These are phyloP conservation scores for Brachionus plicatilis DNA, from an alignment of 1,140 invertebrate genomes.

Conservation along the genomic window DNA sequence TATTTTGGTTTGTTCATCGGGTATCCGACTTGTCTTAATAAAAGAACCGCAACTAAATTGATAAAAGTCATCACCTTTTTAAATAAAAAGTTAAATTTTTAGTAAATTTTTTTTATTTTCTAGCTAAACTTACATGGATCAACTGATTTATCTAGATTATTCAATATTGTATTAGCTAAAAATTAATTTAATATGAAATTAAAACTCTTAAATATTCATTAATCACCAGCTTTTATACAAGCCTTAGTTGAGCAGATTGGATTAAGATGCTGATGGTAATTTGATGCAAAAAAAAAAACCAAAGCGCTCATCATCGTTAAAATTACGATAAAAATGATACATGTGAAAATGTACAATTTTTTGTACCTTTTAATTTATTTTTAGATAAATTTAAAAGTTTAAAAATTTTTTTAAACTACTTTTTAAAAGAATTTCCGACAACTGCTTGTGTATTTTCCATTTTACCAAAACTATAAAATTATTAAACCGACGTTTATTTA, in stretches of 20 bases:
- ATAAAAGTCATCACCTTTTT: slow-evolving; percentile 35
- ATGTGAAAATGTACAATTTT: background rate
- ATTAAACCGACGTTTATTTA: background rate
- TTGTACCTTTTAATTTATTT: background rate
- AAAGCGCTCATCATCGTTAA: background rate
- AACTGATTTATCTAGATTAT: background rate
- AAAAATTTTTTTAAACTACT: background rate
- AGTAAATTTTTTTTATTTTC: background rate
- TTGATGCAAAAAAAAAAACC: background rate
- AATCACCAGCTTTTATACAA: slow-evolving; percentile 36
- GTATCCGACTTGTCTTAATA: slow-evolving; percentile 22
- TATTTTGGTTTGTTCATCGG: slow-evolving; percentile 36
- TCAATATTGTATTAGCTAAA: slow-evolving; percentile 15
- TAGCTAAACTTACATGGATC: background rate
- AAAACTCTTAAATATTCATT: background rate
- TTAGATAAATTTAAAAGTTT: background rate
- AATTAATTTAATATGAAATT: background rate
- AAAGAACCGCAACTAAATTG: slow-evolving; percentile 35
- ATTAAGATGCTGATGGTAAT: background rate
- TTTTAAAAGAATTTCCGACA: background rate
- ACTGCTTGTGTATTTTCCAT: background rate
- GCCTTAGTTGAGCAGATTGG: background rate
- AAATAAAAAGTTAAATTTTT: background rate
- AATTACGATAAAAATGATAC: background rate
- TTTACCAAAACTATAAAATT: background rate